Evolutionary conservation across 2,888 invertebrate genomes (phyloP), one percentile per base, ranked within the genome.

Genomic region (Eretmocerus hayati): DNA sequence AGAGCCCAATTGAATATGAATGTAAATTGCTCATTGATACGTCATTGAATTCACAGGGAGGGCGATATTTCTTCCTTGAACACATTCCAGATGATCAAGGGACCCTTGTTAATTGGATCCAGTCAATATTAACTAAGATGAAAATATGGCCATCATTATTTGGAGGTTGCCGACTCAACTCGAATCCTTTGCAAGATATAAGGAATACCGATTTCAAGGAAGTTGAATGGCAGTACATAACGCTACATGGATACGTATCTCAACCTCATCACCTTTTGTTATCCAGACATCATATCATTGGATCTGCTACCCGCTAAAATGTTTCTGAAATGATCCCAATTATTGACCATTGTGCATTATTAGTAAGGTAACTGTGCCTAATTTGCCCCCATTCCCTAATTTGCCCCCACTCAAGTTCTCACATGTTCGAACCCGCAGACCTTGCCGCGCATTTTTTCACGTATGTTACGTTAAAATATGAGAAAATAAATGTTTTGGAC

Each of bases 71-170:
- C 18, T 69, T 69, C 41, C 56, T 68, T 54, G 69, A 69, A 42
- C 69, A 69, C 48, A 50, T 64, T 19, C 60, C 63, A 2, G 64
- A 63, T 15, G 45, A 48, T 2, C 50, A 59, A 47, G 59, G 59
- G 26, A 61, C 57, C 1, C 55, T 65, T 2, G 37, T 58, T 5
- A 47, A 50, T n/a, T 61, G 62, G 58, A 30, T 66, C 2, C 67
- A 69, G 57, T 56, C 45, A 15, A 43, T 61, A 26, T 53, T 66
- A 22, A 64, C 67, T 0, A 61, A 56, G 52, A 61, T 62, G 4
- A 57, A 57, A 52, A 59, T 69, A 48, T 69, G 68, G 68, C 66
- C 67, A 3, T 56, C 59, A n/a, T 46, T 69, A 13, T 67, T 63
- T 46, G 68, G 67, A 3, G 63, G 63, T 32, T 69, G 68, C 42